A percentile compares a stretch with the other conserved stretches of the same genome.
phyloP scores from a whole-genome alignment of 2,797 vertebrate genomes.

The Sebastes goodei region DNA sequence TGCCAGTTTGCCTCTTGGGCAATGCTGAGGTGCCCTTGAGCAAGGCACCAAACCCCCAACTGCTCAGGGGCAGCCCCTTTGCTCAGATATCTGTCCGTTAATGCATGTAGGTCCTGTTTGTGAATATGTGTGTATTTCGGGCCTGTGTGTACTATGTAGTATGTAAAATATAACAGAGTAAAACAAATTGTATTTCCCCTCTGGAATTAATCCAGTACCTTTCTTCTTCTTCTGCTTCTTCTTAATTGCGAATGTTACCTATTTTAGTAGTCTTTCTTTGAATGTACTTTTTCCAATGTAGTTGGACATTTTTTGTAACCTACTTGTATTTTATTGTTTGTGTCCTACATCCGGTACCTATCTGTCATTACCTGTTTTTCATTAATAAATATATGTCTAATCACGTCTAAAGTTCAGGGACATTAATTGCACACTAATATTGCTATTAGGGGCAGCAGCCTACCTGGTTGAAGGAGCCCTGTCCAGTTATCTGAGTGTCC shows the following conservation, averaged over 20 bases:
- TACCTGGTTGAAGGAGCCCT: not conserved
- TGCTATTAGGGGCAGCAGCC: not conserved
- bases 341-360: not conserved
- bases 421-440: not conserved
- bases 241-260: not conserved
- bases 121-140: too few relatives aligned
- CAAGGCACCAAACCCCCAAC: too few relatives aligned
- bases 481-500: constrained; percentile 26
- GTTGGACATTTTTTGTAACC: not conserved
- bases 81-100: too few relatives aligned
- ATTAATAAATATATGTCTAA: not conserved
- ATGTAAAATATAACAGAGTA: too few relatives aligned
- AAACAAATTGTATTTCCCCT: too few relatives aligned
- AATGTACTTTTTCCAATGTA: not conserved
- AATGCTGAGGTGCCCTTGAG: too few relatives aligned
- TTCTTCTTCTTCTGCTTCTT: too few relatives aligned
- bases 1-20: too few relatives aligned
- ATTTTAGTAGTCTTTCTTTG: not conserved
- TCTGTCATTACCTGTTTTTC: not conserved
- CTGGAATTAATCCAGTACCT: too few relatives aligned
- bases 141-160: too few relatives aligned
- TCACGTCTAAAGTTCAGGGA: not conserved
- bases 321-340: not conserved
- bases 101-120: too few relatives aligned
- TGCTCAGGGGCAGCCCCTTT: too few relatives aligned